Percentiles rank a stretch among this genome's conserved stretches.
Evolutionary conservation across 1,140 invertebrate species (phyloP).

Genomic region (Globodera ellingtonae): DNA sequence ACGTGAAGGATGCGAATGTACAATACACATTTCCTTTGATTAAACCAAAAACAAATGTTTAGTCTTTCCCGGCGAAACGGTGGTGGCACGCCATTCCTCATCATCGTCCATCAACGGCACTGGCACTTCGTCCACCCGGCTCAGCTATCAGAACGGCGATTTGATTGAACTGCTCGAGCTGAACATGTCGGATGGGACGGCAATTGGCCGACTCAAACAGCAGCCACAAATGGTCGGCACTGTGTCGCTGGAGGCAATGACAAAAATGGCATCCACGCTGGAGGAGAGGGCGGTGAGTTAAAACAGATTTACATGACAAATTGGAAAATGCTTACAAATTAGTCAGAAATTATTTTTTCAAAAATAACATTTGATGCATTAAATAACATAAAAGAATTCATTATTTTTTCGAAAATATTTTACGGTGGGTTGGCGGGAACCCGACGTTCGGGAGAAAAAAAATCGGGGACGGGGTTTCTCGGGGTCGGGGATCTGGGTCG

Average conservation of each 20-base stretch:
- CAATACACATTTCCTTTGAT: constrained; percentile 1
- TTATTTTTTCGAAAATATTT: neutral
- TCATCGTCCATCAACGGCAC: neutral
- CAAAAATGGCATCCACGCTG: neutral
- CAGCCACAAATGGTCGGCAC: constrained; percentile 3
- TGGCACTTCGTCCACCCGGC: constrained; percentile 54
- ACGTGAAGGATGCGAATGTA: no score
- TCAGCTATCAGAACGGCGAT: constrained; percentile 55
- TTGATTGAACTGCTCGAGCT: constrained; percentile 63
- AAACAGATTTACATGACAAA: no score
- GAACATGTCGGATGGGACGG: constrained; percentile 41
- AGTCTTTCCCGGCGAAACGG: constrained; percentile 50
- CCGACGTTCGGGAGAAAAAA: no score
- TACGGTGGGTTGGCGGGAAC: no score
- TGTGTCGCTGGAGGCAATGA: neutral
- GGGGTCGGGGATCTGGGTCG: no score
- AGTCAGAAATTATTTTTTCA: no score
- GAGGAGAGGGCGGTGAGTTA: neutral
- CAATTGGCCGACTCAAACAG: constrained; percentile 6
- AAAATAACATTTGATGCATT: no score
- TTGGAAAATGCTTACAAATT: no score
- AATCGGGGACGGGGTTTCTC: no score
- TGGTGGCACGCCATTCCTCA: constrained; percentile 44
- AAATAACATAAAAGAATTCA: neutral
- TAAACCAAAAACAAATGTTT: no score